Percentiles rank a stretch among this genome's conserved stretches.
Conservation (phyloP, 1,140 invertebrate genomes). For the Solenopsis fugax region DNA sequence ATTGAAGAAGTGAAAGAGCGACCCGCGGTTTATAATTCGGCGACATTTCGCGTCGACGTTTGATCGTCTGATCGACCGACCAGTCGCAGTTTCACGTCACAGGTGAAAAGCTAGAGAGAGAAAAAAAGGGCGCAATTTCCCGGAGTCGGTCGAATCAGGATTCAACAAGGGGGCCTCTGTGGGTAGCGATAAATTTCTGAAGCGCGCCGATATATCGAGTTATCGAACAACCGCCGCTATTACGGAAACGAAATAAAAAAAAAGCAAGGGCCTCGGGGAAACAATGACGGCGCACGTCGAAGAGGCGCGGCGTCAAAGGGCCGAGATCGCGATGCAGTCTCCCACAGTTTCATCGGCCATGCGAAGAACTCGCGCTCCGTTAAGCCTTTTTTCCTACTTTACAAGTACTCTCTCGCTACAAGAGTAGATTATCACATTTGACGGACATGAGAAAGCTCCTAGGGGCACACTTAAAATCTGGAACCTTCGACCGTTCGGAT, state of each 20-base stretch:
- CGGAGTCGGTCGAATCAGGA: neutral
- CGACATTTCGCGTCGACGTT: neutral
- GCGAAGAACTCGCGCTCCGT: neutral
- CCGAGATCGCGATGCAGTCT: neutral
- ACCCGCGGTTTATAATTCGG: conserved; percentile 50
- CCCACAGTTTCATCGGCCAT: conserved; percentile 4
- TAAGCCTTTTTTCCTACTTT: neutral
- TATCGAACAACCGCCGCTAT: conserved; percentile 39
- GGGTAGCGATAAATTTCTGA: conserved; percentile 38
- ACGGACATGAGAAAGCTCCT: conserved; percentile 10
- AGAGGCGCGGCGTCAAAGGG: neutral
- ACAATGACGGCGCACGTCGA: neutral
- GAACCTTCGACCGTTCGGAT: neutral
- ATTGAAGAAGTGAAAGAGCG: conserved; percentile 47
- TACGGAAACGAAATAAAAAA: conserved; percentile 39
- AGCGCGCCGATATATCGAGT: conserved; percentile 45
- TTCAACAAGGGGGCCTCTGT: conserved; percentile 11
- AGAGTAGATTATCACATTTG: conserved; percentile 2
- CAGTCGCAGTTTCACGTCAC: conserved; percentile 4
- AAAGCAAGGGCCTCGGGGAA: conserved; percentile 3
- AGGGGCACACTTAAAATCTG: neutral
- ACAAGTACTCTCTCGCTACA: neutral
- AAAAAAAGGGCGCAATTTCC: conserved; percentile 34
- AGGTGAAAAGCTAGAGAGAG: neutral
- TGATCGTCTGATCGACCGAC: neutral